These are phyloP conservation scores for Smittia aterrima DNA, from an alignment of 2,888 invertebrate species.

Conservation along the genomic window DNA sequence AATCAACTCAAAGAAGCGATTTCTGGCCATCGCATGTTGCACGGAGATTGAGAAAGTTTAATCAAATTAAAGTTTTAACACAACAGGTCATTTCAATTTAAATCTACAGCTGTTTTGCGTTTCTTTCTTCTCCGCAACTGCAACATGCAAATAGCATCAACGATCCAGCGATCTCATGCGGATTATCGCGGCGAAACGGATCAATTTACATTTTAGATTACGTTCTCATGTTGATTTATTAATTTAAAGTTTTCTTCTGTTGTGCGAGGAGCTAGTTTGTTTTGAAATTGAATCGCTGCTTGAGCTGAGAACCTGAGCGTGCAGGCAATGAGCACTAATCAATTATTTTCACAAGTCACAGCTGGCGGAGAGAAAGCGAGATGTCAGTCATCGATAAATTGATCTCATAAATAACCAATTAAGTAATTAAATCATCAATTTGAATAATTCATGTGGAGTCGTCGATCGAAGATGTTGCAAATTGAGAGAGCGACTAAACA, in stretches of 20 bases:
- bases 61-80: constrained; percentile 28
- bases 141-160: not conserved
- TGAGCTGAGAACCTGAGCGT: no score
- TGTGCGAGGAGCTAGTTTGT: not conserved
- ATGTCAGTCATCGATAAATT: not conserved
- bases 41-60: not conserved
- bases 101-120: not conserved
- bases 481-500: not conserved
- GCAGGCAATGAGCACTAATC: no score
- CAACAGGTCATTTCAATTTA: constrained; percentile 36
- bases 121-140: not conserved
- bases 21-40: not conserved
- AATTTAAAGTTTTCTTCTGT: not conserved
- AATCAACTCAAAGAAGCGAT: not conserved
- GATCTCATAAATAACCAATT: constrained; percentile 15
- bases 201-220: constrained; percentile 13
- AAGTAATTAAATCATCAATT: not conserved
- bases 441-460: constrained; percentile 1
- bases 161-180: not conserved
- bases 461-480: not conserved
- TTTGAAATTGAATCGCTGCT: not conserved
- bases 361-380: not conserved
- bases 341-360: no score
- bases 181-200: not conserved
- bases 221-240: not conserved